Percentiles rank a stretch among this genome's conserved stretches.
These are phyloP conservation scores for Sarcophaga subvicina DNA, from an alignment of 2,888 invertebrate genomes.

Conservation along the genomic window DNA sequence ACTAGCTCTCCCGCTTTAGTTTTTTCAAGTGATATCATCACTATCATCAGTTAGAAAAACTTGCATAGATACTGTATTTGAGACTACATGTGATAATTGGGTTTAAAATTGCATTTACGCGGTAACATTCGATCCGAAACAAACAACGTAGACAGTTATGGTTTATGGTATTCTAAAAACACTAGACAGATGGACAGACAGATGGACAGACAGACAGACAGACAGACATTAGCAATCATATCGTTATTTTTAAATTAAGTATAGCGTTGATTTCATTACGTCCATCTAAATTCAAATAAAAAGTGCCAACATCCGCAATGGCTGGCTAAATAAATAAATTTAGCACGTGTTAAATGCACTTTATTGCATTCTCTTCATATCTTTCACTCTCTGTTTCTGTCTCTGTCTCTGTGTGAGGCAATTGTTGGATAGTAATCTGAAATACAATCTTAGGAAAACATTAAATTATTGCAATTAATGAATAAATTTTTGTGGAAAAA, in stretches of 20 bases:
- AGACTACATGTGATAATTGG: constrained; percentile 56
- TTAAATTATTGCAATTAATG: constrained; percentile 44
- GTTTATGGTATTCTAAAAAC: constrained; percentile 24
- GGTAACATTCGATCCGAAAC: constrained; percentile 22
- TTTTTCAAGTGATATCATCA: constrained; percentile 62
- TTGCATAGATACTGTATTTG: constrained; percentile 34
- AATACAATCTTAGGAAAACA: constrained; percentile 33
- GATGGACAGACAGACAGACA: constrained; percentile 47
- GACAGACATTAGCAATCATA: constrained; percentile 59
- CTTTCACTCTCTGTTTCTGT: not conserved
- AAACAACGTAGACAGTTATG: not conserved
- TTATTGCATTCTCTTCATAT: constrained; percentile 23
- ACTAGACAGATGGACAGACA: constrained; percentile 22
- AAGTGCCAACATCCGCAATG: constrained; percentile 69
- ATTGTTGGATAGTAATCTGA: not conserved
- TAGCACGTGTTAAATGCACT: constrained; percentile 69
- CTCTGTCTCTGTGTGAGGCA: too few species aligned
- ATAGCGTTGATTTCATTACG: constrained; percentile 70
- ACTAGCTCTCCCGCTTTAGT: not conserved
- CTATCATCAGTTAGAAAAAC: constrained; percentile 28
- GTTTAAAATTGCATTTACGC: constrained; percentile 65
- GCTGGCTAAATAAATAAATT: constrained; percentile 65
- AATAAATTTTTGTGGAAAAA: not conserved
- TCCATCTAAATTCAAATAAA: constrained; percentile 69
- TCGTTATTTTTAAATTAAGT: constrained; percentile 70